A percentile compares a stretch with the other conserved stretches of the same genome.
Conservation (phyloP, 2,797 vertebrate genomes). For the Urocyon cinereoargenteus region DNA sequence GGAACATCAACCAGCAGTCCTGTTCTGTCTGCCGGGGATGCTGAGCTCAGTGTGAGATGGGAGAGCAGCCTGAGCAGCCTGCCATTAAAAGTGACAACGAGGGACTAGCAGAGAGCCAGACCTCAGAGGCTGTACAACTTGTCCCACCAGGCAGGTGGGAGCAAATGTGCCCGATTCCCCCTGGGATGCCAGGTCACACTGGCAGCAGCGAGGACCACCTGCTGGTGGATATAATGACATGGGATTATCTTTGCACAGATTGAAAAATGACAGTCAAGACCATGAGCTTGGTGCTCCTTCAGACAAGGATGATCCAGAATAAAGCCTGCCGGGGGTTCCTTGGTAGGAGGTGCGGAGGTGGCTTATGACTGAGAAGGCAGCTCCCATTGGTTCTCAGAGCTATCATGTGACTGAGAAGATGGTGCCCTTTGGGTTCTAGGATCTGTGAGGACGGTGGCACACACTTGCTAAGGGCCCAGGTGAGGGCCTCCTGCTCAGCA, state of each 20-base stretch:
- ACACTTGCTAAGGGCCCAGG: accelerated
- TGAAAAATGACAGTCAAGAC: no score
- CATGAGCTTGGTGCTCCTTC: neutral
- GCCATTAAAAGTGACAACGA: neutral
- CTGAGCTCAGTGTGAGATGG: neutral
- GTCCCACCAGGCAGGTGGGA: neutral
- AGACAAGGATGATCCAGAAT: neutral
- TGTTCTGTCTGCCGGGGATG: neutral
- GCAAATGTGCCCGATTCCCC: neutral
- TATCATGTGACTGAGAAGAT: neutral
- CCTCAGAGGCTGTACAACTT: neutral
- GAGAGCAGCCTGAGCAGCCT: neutral
- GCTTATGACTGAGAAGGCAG: neutral
- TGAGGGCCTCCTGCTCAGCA: accelerated
- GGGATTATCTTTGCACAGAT: neutral
- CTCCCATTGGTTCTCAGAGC: neutral
- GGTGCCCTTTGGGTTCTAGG: neutral
- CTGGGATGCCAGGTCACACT: neutral
- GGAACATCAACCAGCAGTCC: neutral
- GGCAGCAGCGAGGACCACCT: neutral
- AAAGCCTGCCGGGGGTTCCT: neutral
- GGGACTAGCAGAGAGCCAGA: neutral
- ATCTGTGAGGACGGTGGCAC: accelerated
- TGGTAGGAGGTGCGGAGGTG: neutral
- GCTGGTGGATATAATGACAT: accelerated